Evolutionary conservation across 1,140 invertebrate species (phyloP), one percentile per base, ranked within the genome.

Genomic region (Heliconius himera): DNA sequence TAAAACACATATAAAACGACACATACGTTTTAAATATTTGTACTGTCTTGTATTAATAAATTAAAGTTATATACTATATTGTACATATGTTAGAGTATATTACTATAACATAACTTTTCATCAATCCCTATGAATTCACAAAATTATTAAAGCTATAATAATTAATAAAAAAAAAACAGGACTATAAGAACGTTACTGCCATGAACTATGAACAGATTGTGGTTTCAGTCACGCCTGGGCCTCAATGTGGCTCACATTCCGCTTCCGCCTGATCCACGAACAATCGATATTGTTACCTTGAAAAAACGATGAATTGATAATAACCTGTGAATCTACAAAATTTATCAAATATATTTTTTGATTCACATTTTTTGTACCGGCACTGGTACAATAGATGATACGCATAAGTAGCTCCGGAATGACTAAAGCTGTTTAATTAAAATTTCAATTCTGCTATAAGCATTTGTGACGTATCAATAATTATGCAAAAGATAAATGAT

Each of bases 401-500:
- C 60, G 60, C 60, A 66, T 66, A 66, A 66, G 60, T 13, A 29
- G 22, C 60, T 66, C 26, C 60, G 60, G 6, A 26, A 16, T 29
- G 26, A 66, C 26, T 66, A 66, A 66, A 29, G 70, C 33, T 71
- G 26, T 38, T 76, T 74, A 82, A 80, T 77, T 82, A 79, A 74
- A 77, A 33, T 79, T 79, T 49, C 74, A 60, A 74, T 51, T 46
- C 18, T 66, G 74, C 73, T 72, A 78, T 73, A 33, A 16, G 22
- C 60, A 70, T 33, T 33, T 85, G 81, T 81, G 81, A 82, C 81
- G 36, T 74, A 86, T 90, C 85, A 87, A 90, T 88, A 90, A 92
- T 92, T 87, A 90, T 90, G 82, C 83, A 85, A 84, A 86, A 89
- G 87, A 91, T 93, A 93, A 93, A 91, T 87, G 88, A 83, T 85